Base-by-base conservation (phyloP, 2,888 invertebrate species). In the Aporophyla lueneburgensis region DNA sequence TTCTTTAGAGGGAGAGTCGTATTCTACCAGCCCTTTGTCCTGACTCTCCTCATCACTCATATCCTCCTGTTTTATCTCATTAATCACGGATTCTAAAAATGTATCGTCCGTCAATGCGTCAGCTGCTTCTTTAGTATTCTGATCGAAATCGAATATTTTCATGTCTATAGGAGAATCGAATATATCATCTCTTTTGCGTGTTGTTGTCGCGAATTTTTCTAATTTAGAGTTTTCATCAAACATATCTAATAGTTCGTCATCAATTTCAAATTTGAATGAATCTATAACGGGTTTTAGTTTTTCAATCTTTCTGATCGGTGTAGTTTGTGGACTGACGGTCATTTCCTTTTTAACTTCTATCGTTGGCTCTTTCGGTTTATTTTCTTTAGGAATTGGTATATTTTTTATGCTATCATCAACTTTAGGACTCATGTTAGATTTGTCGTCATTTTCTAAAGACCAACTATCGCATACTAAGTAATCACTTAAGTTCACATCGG, bases 381-480 rank as follows among this genome's bases (percentile, higher is more conserved):
- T 88, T 33, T 81, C 86, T 76, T 87, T 85, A 54, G 87, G 80
- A 24, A 88, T 81, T 5, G 85, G 84, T 63, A 82, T 86, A 7
- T 86, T 81, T 78, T 89, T 90, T n/a, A 76, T 53, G 21, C 90
- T 93, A 0, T 92, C 92, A 6, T 91, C 92, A 0, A 85, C 69
- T 83, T 91, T 92, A 0, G 95, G 96, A 71, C 95, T 95, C 0
- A 89, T 85, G 56, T 86, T 90, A 54, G 86, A 90, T 88, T 93
- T 96, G 5, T 96, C 95, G 19, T 96, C 96, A 66, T 94, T 95
- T 49, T 96, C 96, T 24, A 95, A 85, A 6, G 96, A 96, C 96
- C 96, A 96, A 84, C 96, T 96, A 73, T 97, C 96, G 78, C 96
- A 96, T 21, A 97, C 93, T 61, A 96, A 90, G 80, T 94, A 96